Conservation (phyloP, 2,797 vertebrate species). For the Lacerta viridis region DNA sequence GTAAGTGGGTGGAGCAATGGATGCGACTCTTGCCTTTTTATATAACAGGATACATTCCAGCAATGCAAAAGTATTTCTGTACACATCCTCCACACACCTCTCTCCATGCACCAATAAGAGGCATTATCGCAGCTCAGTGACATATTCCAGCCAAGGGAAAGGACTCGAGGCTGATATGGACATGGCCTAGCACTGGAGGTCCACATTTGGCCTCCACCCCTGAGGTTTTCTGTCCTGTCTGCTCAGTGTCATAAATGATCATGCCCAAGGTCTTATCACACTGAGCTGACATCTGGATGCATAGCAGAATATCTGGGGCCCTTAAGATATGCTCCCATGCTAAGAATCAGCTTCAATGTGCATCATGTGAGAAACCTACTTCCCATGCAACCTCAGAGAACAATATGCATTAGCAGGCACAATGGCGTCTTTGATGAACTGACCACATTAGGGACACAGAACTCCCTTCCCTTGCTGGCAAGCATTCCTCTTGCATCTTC, state of each 20-base stretch:
- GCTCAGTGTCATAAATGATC: not conserved
- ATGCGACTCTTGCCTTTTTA: too few relatives aligned
- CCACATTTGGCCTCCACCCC: too few relatives aligned
- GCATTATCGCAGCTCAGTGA: too few relatives aligned
- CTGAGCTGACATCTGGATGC: not conserved
- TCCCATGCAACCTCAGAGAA: not conserved
- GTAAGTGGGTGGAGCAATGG: too few relatives aligned
- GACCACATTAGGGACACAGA: not conserved
- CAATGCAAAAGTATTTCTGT: too few relatives aligned
- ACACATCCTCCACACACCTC: too few relatives aligned
- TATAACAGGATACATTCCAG: too few relatives aligned
- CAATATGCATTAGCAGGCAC: not conserved
- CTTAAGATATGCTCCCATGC: not conserved
- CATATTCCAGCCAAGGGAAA: too few relatives aligned
- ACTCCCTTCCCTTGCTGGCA: not conserved
- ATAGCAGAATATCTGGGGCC: not conserved
- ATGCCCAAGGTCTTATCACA: not conserved
- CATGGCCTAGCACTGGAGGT: too few relatives aligned
- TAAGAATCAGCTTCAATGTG: not conserved
- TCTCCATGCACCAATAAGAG: too few relatives aligned
- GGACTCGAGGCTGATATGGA: too few relatives aligned
- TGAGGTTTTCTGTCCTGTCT: not conserved
- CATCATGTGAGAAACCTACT: not conserved
- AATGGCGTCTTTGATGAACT: not conserved
- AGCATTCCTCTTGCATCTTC: not conserved